Conservation (phyloP, 2,888 invertebrate genomes). For the Hydroisotoma schaefferi region DNA sequence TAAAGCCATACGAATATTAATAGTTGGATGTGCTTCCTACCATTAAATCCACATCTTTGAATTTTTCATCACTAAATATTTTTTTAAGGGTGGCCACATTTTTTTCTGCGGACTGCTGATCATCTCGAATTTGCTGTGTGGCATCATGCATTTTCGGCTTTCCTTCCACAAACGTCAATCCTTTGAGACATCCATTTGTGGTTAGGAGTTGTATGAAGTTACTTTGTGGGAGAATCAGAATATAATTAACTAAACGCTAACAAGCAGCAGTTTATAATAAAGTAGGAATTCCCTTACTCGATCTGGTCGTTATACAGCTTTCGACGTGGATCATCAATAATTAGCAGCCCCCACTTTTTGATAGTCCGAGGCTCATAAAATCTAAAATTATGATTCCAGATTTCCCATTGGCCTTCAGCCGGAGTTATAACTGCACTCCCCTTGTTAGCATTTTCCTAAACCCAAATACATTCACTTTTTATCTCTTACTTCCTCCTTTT, state of each 20-base stretch:
- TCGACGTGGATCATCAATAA: slow-evolving; percentile 5
- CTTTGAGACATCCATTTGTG: slow-evolving; percentile 7
- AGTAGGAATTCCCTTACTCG: slow-evolving; percentile 8
- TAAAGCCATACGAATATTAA: too few species aligned
- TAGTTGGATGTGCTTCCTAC: too few species aligned
- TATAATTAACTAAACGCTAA: neutral
- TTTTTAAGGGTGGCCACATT: slow-evolving; percentile 3
- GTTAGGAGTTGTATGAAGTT: neutral
- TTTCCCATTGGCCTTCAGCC: slow-evolving; percentile 36
- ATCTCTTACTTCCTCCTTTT: slow-evolving; percentile 1
- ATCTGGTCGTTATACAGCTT: neutral
- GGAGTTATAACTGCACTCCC: slow-evolving; percentile 17
- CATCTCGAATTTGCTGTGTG: neutral
- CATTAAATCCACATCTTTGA: too few species aligned
- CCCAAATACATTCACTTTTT: neutral
- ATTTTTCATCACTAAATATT: too few species aligned
- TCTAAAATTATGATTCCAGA: slow-evolving; percentile 22
- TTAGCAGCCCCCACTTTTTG: slow-evolving; percentile 33
- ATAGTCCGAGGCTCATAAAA: slow-evolving; percentile 17
- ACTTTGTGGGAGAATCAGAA: neutral
- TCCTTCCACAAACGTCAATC: slow-evolving; percentile 5
- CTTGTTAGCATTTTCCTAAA: slow-evolving; percentile 4
- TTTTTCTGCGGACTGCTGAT: neutral
- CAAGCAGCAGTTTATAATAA: neutral
- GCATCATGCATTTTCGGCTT: neutral